These are phyloP conservation scores for Ophion ellenae DNA, from an alignment of 2,888 invertebrate species.

Conservation along the genomic window DNA sequence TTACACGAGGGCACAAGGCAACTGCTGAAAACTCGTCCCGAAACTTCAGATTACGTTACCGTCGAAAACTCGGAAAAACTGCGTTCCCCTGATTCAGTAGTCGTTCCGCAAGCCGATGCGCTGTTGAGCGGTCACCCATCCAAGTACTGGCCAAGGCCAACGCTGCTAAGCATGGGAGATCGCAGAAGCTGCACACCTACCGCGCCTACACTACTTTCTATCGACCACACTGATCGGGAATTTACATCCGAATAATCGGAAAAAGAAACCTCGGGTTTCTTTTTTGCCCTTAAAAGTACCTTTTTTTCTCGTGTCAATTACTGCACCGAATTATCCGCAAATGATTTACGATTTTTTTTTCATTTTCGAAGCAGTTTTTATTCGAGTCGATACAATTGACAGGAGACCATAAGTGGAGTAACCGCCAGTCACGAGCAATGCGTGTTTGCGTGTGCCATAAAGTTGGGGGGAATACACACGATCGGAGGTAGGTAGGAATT, in stretches of 20 bases:
- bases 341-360: no score
- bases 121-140: no score
- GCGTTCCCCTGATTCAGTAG: no score
- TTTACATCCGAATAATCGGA: no score
- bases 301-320: neutral
- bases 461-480: neutral
- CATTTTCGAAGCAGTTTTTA: neutral
- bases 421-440: neutral
- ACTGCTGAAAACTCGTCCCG: no score
- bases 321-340: neutral
- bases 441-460: neutral
- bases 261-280: neutral
- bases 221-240: neutral
- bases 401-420: neutral
- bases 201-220: neutral
- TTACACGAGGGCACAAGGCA: no score
- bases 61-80: no score
- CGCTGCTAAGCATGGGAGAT: no score
- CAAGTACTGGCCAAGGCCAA: no score
- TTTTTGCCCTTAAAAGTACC: neutral
- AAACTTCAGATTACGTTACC: no score
- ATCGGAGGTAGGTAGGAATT: slow-evolving; percentile 18
- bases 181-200: neutral
- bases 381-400: neutral
- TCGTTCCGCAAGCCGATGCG: no score